These are phyloP conservation scores for Teinopalpus imperialis DNA, from an alignment of 2,888 invertebrate genomes.

Conservation along the genomic window DNA sequence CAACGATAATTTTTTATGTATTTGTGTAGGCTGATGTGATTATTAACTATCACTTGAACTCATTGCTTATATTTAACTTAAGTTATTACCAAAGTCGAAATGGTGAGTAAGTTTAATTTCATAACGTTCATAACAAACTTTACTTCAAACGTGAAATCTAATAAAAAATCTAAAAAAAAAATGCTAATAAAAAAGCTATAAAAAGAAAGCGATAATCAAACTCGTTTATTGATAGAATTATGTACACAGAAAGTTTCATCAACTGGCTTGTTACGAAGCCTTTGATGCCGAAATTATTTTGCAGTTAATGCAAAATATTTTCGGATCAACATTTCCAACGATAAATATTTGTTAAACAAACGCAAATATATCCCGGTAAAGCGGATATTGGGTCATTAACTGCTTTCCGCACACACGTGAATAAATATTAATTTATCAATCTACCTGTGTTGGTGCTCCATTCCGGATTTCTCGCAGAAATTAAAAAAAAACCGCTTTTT, in stretches of 20 bases:
- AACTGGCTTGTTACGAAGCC: conserved; percentile 6
- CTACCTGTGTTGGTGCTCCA: conserved; percentile 3
- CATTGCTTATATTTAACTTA: too few relatives aligned
- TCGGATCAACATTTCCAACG: conserved; percentile 11
- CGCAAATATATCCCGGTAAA: conserved; percentile 16
- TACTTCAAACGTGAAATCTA: too few relatives aligned
- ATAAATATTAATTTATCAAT: conserved; percentile 7
- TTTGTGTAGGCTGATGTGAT: too few relatives aligned
- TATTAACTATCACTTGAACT: too few relatives aligned
- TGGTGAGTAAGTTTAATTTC: too few relatives aligned
- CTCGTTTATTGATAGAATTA: not conserved
- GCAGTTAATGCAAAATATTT: conserved; percentile 6
- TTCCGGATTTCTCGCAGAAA: not conserved
- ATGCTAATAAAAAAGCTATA: too few relatives aligned
- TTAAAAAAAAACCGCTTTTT: too few relatives aligned
- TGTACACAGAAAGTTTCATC: not conserved
- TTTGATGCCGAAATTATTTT: conserved; percentile 20
- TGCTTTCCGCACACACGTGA: conserved; percentile 4
- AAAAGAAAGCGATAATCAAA: not conserved
- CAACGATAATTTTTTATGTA: too few relatives aligned
- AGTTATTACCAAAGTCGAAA: too few relatives aligned
- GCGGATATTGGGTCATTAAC: conserved; percentile 23
- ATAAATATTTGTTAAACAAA: conserved; percentile 24
- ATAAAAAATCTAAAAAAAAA: too few relatives aligned
- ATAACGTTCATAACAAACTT: too few relatives aligned